Percentiles rank a stretch among this genome's conserved stretches.
These are phyloP conservation scores for Drosophila bifasciata DNA, from an alignment of 1,140 invertebrate species.

Conservation along the genomic window DNA sequence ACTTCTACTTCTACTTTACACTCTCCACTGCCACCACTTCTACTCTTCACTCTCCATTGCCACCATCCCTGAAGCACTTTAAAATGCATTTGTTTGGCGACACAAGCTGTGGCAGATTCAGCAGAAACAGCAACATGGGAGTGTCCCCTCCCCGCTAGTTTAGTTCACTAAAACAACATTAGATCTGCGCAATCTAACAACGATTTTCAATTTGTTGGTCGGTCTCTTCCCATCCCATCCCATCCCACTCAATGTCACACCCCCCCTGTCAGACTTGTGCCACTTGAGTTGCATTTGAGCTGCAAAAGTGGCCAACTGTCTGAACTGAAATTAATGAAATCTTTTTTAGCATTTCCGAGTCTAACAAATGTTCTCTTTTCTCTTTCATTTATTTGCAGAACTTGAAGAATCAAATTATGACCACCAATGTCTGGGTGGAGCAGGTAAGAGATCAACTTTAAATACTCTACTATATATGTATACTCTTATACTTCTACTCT, in stretches of 20 bases:
- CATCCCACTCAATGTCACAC: constrained; percentile 29
- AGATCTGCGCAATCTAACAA: constrained; percentile 14
- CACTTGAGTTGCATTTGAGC: constrained; percentile 18
- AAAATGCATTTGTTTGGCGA: constrained; percentile 68
- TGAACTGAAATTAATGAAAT: constrained; percentile 37
- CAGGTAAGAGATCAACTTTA: constrained; percentile 89
- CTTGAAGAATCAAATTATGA: constrained; percentile 98
- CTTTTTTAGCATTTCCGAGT: constrained; percentile 30
- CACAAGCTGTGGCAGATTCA: constrained; percentile 28
- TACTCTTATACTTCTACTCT: too few relatives aligned
- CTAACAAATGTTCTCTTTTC: constrained; percentile 48
- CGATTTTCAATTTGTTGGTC: constrained; percentile 58
- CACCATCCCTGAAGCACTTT: constrained; percentile 37
- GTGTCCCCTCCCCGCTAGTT: constrained; percentile 4
- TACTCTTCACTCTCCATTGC: constrained; percentile 2
- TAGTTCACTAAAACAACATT: constrained; percentile 58
- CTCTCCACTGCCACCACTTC: constrained; percentile 3
- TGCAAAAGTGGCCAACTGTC: constrained; percentile 23
- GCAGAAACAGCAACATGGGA: neutral
- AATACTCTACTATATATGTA: too few relatives aligned
- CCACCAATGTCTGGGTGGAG: constrained; percentile 98
- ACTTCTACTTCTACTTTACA: neutral
- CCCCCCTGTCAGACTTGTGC: neutral
- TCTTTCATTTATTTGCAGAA: constrained; percentile 89
- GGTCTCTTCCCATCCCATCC: neutral